A percentile compares a stretch with the other conserved stretches of the same genome.
Evolutionary conservation across 2,888 invertebrate species (phyloP).

Genomic region (Biston stratarius): DNA sequence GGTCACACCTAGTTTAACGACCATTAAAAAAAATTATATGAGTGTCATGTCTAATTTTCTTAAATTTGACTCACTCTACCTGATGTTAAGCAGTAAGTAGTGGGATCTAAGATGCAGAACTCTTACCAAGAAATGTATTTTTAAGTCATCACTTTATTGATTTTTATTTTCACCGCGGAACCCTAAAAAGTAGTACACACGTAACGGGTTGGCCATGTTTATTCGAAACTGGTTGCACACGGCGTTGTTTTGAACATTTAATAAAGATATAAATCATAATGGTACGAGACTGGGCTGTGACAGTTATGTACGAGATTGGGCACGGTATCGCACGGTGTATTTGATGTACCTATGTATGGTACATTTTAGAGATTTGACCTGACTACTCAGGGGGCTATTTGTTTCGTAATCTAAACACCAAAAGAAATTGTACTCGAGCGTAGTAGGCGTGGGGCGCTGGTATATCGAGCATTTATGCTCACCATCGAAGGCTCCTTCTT

Average conservation of each 20-base stretch:
- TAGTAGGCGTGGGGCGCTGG: too few relatives aligned
- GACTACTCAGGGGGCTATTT: too few relatives aligned
- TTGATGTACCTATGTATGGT: neutral
- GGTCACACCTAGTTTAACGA: too few relatives aligned
- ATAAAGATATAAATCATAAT: constrained; percentile 36
- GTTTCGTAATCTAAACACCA: too few relatives aligned
- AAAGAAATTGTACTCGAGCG: too few relatives aligned
- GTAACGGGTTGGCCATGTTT: constrained; percentile 39
- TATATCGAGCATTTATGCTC: too few relatives aligned
- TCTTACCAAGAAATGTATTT: neutral
- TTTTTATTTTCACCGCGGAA: constrained; percentile 19
- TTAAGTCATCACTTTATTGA: neutral
- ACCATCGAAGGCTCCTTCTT: too few relatives aligned
- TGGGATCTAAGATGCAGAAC: too few relatives aligned
- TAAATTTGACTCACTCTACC: too few relatives aligned
- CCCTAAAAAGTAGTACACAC: constrained; percentile 35
- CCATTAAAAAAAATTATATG: too few relatives aligned
- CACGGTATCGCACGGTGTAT: constrained; percentile 4
- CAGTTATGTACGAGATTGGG: constrained; percentile 22
- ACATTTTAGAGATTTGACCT: neutral
- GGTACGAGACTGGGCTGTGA: constrained; percentile 4
- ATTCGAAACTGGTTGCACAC: constrained; percentile 32
- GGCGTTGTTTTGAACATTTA: constrained; percentile 26
- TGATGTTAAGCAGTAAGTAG: too few relatives aligned
- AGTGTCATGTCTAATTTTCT: too few relatives aligned